Conservation (phyloP, 2,888 invertebrate genomes). For the Trisateles emortualis region DNA sequence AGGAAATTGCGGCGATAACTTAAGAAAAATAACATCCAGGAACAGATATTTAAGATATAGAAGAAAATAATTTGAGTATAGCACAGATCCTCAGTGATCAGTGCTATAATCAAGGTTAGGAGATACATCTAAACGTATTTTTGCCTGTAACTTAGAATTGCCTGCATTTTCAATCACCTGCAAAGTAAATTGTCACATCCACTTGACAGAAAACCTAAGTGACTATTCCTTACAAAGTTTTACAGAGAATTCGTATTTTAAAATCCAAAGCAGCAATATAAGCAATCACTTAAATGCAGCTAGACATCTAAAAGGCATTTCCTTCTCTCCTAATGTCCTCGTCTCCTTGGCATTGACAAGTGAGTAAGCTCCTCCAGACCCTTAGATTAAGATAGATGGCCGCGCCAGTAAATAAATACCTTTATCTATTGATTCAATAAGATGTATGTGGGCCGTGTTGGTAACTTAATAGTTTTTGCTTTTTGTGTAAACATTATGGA, state of each 20-base stretch:
- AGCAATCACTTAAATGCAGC: constrained; percentile 18
- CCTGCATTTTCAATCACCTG: too few relatives aligned
- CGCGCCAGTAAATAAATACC: constrained; percentile 59
- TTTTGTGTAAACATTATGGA: constrained; percentile 2
- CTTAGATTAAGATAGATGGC: constrained; percentile 73
- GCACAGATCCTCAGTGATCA: too few relatives aligned
- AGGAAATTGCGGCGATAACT: too few relatives aligned
- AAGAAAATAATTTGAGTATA: too few relatives aligned
- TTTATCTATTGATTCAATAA: constrained; percentile 53
- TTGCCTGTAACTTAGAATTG: too few relatives aligned
- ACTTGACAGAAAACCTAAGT: not conserved
- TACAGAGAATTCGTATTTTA: not conserved
- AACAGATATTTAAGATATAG: too few relatives aligned
- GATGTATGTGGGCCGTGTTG: constrained; percentile 51
- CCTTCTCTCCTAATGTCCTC: constrained; percentile 22
- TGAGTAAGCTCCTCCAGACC: constrained; percentile 48
- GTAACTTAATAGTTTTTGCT: constrained; percentile 23
- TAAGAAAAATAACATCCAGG: too few relatives aligned
- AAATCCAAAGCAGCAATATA: constrained; percentile 2
- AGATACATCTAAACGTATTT: too few relatives aligned
- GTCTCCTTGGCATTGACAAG: constrained; percentile 33
- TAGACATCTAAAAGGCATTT: constrained; percentile 37
- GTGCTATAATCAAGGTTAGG: too few relatives aligned
- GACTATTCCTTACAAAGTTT: not conserved
- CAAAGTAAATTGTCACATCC: too few relatives aligned